Conservation (phyloP, 2,113 vertebrate species). For the Bos indicus region DNA sequence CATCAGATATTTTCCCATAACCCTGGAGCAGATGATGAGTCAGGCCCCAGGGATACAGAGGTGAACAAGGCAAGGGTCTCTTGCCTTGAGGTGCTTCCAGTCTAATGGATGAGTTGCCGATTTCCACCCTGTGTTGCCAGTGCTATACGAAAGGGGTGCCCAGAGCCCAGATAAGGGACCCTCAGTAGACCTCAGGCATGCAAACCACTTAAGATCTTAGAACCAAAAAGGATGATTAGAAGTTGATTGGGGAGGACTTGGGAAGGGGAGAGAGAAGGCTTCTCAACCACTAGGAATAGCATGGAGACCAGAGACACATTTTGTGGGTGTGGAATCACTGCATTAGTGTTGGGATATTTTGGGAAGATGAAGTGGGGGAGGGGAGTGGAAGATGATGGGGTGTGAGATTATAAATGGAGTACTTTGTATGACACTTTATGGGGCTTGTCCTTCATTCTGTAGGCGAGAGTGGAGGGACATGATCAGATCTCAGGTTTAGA, state of each 20-base stretch:
- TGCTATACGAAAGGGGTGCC: background rate
- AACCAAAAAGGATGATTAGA: background rate
- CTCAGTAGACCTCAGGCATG: background rate
- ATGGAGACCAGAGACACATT: background rate
- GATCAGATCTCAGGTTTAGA: background rate
- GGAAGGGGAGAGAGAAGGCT: background rate
- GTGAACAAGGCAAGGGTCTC: background rate
- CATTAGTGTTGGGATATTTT: background rate
- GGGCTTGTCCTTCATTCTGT: background rate
- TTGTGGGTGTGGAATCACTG: background rate
- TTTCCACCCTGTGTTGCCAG: background rate
- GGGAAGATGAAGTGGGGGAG: too few relatives aligned
- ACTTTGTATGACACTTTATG: background rate
- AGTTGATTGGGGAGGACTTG: background rate
- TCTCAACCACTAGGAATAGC: background rate
- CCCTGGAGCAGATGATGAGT: background rate
- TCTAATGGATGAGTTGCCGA: background rate
- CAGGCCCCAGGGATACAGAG: background rate
- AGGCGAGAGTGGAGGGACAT: background rate
- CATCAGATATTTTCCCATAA: background rate
- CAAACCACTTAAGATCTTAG: background rate
- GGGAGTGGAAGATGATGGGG: background rate
- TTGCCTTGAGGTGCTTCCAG: background rate
- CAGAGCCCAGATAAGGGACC: background rate
- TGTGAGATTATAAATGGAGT: background rate